Evolutionary conservation across 2,113 vertebrate species (phyloP), one percentile per base, ranked within the genome.

Genomic region (Drymodes brunneopygia): DNA sequence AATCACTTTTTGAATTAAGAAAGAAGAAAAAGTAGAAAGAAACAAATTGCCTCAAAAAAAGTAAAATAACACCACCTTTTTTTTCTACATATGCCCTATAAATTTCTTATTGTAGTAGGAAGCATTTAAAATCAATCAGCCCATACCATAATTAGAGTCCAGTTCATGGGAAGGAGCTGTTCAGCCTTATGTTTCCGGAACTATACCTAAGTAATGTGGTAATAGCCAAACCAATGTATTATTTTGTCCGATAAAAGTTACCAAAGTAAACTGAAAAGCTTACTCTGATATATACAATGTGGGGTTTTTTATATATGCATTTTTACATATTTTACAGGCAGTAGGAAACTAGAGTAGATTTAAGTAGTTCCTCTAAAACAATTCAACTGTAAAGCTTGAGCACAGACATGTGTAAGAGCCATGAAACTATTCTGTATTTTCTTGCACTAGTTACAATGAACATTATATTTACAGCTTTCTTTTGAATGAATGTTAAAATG

Each of bases 401-500:
- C 53, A 74, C 69, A 66, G 77, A 23, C 48, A 50, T 75, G 20
- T n/a, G 51, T 50, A 35, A 75, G 51, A 73, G 44, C 47, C 73
- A 91, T 80, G 62, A 96, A 97, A 89, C 11, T 60, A 42, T 81
- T 95, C 56, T 77, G 29, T 86, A 48, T 72, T 97, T 96, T 90
- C 95, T 80, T 95, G 73, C 56, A 77, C 33, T 53, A 66, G 81
- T 96, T 97, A 77, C 65, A 92, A 87, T 51, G 50, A 95, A 81
- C 12, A 18, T 93, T 91, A 71, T 86, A 71, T 71, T 94, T 95
- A 90, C 75, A 95, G 53, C 50, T 96, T 97, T 96, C 74, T 80
- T 96, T 81, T 67, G 64, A 62, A 71, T 51, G 33, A 35, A 51
- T 36, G 79, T 95, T 93, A 88, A 97, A 92, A 91, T 95, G 85